Conservation (phyloP, 2,113 vertebrate genomes). For the Pseudopipra pipra region DNA sequence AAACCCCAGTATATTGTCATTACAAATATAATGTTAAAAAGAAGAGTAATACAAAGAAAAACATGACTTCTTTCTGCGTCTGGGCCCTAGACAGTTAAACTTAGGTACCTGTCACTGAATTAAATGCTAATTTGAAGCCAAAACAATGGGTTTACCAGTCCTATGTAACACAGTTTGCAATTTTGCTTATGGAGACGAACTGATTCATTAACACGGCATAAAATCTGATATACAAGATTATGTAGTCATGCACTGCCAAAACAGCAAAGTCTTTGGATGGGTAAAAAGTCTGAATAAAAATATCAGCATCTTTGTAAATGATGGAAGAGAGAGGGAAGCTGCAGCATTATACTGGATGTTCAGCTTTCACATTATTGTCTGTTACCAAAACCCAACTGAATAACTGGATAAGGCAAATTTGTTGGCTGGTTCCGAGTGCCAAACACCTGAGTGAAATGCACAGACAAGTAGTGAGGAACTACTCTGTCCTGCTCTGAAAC, state of each 20-base stretch:
- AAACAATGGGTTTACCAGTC: background rate
- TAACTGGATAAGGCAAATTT: background rate
- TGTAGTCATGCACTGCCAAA: background rate
- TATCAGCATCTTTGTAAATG: background rate
- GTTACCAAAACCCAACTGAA: background rate
- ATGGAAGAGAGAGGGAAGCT: background rate
- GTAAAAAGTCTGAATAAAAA: background rate
- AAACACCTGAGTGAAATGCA: background rate
- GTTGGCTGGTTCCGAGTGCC: background rate
- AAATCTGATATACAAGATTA: background rate
- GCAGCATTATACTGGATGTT: background rate
- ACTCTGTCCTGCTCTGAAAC: background rate
- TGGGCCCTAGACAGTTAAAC: background rate
- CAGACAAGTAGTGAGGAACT: background rate
- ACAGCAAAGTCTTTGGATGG: background rate
- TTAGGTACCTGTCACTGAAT: background rate
- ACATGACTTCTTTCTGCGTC: background rate
- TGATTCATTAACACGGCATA: background rate
- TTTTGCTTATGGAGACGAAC: background rate
- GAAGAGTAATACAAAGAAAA: background rate
- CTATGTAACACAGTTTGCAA: background rate
- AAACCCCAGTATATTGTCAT: background rate
- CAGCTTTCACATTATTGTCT: fast-evolving
- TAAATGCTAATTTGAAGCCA: background rate
- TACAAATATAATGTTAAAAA: background rate